A percentile compares a stretch with the other conserved stretches of the same genome.
These are phyloP conservation scores for Peucedramus taeniatus DNA, from an alignment of 2,113 vertebrate species.

Conservation along the genomic window DNA sequence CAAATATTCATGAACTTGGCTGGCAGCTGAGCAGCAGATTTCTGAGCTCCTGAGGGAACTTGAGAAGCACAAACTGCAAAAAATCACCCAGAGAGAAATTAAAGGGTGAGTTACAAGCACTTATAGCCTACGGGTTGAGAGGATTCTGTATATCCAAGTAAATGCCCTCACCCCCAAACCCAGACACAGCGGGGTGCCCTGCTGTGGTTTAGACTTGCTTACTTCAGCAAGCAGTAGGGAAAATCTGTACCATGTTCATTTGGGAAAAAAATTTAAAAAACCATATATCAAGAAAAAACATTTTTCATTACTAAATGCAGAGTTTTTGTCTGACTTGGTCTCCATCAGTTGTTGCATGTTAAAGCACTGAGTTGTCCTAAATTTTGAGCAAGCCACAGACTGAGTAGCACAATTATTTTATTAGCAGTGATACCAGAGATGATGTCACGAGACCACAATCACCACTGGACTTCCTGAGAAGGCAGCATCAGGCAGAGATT, in stretches of 20 bases:
- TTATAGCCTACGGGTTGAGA: background rate
- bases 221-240: background rate
- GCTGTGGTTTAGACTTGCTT: background rate
- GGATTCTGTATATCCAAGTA: background rate
- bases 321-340: background rate
- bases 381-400: background rate
- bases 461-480: background rate
- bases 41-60: background rate
- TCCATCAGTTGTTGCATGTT: background rate
- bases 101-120: background rate
- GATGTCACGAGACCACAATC: background rate
- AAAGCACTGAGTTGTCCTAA: background rate
- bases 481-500: background rate
- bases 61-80: background rate
- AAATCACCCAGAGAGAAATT: background rate
- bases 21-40: background rate
- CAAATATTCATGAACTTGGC: background rate
- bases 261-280: background rate
- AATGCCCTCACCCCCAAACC: background rate
- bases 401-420: background rate
- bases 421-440: background rate
- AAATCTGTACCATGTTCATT: background rate
- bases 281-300: background rate
- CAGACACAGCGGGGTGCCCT: fast-evolving
- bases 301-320: background rate